Percentiles rank a stretch among this genome's conserved stretches.
Evolutionary conservation across 53 echinoderm and acorn worm species (phyloP).

Genomic region (Henricia sp.): DNA sequence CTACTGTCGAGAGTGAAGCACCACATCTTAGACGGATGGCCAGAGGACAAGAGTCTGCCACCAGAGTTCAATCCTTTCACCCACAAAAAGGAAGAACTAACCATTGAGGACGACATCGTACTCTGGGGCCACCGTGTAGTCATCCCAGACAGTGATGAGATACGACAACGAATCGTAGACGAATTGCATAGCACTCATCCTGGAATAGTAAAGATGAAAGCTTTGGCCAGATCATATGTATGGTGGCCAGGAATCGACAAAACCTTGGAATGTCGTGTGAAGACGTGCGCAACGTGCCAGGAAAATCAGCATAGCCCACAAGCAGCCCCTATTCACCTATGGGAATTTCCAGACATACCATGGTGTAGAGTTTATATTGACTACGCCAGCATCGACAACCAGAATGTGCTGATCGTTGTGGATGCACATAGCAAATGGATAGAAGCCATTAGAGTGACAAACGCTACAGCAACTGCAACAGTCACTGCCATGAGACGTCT

Average conservation of each 20-base stretch:
- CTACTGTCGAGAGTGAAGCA: background rate
- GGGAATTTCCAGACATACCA: constrained; percentile 66
- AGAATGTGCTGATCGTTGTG: constrained; percentile 20
- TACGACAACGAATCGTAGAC: background rate
- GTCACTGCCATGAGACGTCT: constrained; percentile 32
- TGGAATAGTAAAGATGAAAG: constrained; percentile 70
- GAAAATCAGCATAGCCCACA: constrained; percentile 45
- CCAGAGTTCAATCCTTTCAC: constrained; percentile 9
- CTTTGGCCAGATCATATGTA: constrained; percentile 55
- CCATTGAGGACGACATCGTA: constrained; percentile 5
- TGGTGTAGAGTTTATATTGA: constrained; percentile 40
- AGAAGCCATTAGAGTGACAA: constrained; percentile 19
- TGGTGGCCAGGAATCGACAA: constrained; percentile 66
- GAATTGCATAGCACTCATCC: constrained; percentile 61
- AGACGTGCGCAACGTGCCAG: constrained; percentile 39
- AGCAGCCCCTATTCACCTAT: constrained; percentile 48
- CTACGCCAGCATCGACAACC: constrained; percentile 18
- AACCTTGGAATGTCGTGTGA: constrained; percentile 38
- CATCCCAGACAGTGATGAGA: constrained; percentile 20
- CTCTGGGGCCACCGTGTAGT: constrained; percentile 17
- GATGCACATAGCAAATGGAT: constrained; percentile 60
- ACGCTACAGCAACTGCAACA: constrained; percentile 52
- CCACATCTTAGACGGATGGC: background rate
- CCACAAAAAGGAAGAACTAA: constrained; percentile 5
- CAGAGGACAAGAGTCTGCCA: too few relatives aligned